These are phyloP conservation scores for Girardia tigrina DNA, from an alignment of 2,888 invertebrate species.

Conservation along the genomic window DNA sequence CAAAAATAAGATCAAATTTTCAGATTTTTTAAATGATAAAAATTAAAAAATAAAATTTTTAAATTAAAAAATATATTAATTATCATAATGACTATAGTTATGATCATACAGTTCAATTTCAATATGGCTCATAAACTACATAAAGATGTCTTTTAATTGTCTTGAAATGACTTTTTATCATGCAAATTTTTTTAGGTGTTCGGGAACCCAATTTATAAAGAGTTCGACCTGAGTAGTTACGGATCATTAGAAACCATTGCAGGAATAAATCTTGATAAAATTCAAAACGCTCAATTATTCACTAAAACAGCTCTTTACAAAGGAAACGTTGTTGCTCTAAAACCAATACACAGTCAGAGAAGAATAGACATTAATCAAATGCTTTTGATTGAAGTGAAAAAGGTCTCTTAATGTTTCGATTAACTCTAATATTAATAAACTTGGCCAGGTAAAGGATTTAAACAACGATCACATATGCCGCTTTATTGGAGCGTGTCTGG, in stretches of 20 bases:
- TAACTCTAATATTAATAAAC: neutral
- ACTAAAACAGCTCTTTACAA: slow-evolving; percentile 77
- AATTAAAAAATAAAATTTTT: too few relatives aligned
- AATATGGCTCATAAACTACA: too few relatives aligned
- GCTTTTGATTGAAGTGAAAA: slow-evolving; percentile 73
- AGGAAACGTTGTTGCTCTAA: slow-evolving; percentile 54
- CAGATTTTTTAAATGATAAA: too few relatives aligned
- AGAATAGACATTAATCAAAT: slow-evolving; percentile 65
- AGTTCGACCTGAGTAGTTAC: neutral
- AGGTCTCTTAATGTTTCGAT: slow-evolving; percentile 53
- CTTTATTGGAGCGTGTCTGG: slow-evolving; percentile 82
- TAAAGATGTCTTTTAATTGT: too few relatives aligned
- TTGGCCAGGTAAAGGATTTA: slow-evolving; percentile 53
- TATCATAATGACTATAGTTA: too few relatives aligned
- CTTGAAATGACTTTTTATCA: too few relatives aligned
- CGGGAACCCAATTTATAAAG: neutral
- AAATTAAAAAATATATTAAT: too few relatives aligned
- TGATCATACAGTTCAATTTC: too few relatives aligned
- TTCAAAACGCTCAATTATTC: slow-evolving; percentile 60
- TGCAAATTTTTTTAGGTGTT: neutral
- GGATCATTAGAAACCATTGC: neutral
- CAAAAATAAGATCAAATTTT: too few relatives aligned
- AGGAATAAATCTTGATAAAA: neutral
- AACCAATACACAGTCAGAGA: slow-evolving; percentile 25
- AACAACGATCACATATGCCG: slow-evolving; percentile 75